Evolutionary conservation across 2,797 vertebrate species (phyloP), one percentile per base, ranked within the genome.

Genomic region (Pachyuromys duprasi): DNA sequence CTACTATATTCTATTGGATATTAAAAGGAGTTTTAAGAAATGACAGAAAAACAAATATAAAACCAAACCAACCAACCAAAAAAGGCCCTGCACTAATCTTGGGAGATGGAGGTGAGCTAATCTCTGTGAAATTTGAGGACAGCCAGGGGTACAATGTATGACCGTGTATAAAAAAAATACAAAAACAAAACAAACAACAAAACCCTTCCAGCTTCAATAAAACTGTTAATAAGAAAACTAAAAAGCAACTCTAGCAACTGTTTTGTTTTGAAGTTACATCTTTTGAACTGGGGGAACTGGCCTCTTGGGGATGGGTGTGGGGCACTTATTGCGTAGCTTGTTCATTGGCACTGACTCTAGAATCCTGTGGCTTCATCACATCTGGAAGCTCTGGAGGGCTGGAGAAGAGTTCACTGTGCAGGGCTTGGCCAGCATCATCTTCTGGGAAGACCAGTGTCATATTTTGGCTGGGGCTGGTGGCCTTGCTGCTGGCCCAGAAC

Each of bases 351-450:
- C 99, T 99, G 98, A 99, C 99, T 96, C 99, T 98, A 0, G 99
- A 99, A 98, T 99, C 99, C 97, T 99, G 99, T 14, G 99, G 99
- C 97, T 99, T 99, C 99, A 99, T 99, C 95, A 99, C 99, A 55
- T 99, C 99, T 0, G 99, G 99, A 82, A 99, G 98, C 97, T 99
- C 99, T 0, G 99, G 99, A 99, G 97, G 99, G 99, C 99, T 0
- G 99, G 99, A 99, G 97, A 99, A 99, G 84, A 99, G 97, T 89
- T 99, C 99, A 6, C 99, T 96, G 94, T 98, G 98, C 92, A 99
- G 98, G 94, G 98, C 98, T 98, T 99, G 99, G 49, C 99, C 99
- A 76, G 98, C 97, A 76, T 99, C 99, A 93, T 99, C 99, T 99
- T 98, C 4, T 49, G 20, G 57, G 3, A 28, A 7, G 45, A 22